Percentiles rank a stretch among this genome's conserved stretches.
Evolutionary conservation across 2,113 vertebrate genomes (phyloP).

Genomic region (Microtus ochrogaster): DNA sequence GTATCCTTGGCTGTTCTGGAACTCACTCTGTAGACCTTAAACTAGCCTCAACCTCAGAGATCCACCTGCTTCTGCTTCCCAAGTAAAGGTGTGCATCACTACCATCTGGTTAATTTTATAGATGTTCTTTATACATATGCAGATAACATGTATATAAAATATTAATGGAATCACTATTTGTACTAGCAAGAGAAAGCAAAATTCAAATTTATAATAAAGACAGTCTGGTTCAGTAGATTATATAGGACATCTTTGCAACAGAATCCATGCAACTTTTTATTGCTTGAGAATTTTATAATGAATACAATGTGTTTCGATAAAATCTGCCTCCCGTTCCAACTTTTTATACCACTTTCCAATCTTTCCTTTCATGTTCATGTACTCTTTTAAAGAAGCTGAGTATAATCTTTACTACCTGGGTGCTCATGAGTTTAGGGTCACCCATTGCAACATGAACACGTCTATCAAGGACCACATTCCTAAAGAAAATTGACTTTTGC

Average conservation of each 20-base stretch:
- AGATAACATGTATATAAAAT: background rate
- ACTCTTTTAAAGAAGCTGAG: background rate
- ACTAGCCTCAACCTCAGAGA: background rate
- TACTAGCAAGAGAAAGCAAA: background rate
- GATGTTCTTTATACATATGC: background rate
- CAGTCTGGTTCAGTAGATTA: background rate
- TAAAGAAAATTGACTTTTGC: background rate
- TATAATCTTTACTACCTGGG: background rate
- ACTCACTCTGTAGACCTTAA: background rate
- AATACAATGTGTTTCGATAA: background rate
- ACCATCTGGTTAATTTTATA: background rate
- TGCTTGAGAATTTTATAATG: background rate
- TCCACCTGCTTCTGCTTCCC: background rate
- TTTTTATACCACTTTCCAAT: background rate
- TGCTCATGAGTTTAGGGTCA: background rate
- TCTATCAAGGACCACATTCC: background rate
- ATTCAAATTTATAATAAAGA: background rate
- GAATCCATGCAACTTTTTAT: background rate
- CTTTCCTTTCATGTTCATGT: background rate
- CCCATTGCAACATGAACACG: background rate
- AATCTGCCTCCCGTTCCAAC: background rate
- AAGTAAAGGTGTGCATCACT: background rate
- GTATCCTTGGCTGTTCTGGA: background rate
- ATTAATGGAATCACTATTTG: conserved; percentile 14
- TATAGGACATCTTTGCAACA: background rate